These are phyloP conservation scores for Crotophaga sulcirostris DNA, from an alignment of 2,113 vertebrate species.

Conservation along the genomic window DNA sequence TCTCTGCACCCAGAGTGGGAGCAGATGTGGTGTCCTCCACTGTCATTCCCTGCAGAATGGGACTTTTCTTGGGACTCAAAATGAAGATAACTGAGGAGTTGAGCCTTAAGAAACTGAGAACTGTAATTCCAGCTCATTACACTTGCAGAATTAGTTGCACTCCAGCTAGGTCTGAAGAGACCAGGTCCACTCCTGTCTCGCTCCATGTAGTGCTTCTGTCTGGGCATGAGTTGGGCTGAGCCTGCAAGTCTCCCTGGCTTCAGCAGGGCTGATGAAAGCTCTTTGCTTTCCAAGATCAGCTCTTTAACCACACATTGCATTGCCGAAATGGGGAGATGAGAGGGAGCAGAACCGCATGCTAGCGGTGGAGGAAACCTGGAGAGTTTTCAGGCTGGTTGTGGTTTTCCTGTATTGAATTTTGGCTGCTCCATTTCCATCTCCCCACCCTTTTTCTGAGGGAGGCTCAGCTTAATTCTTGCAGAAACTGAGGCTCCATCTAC, in stretches of 20 bases:
- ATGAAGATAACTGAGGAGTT: rapidly evolving
- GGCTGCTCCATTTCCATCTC: neutral
- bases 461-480: neutral
- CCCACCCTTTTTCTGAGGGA: neutral
- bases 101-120: neutral
- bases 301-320: neutral
- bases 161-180: neutral
- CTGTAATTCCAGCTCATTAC: neutral
- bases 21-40: neutral
- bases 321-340: neutral
- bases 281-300: neutral
- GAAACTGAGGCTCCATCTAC: slow-evolving; percentile 43
- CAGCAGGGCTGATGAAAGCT: neutral
- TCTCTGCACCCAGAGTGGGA: rapidly evolving
- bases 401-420: slow-evolving; percentile 36
- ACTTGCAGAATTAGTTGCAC: neutral
- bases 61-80: neutral
- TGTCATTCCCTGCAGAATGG: neutral
- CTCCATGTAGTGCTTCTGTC: rapidly evolving
- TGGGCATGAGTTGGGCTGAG: rapidly evolving
- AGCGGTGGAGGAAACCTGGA: neutral
- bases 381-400: neutral
- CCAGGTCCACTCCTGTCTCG: neutral
- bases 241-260: rapidly evolving
- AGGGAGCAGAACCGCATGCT: rapidly evolving